Evolutionary conservation across 64 coral and sea anemone species (phyloP), one percentile per base, ranked within the genome.

Genomic region (Montipora foliosa): DNA sequence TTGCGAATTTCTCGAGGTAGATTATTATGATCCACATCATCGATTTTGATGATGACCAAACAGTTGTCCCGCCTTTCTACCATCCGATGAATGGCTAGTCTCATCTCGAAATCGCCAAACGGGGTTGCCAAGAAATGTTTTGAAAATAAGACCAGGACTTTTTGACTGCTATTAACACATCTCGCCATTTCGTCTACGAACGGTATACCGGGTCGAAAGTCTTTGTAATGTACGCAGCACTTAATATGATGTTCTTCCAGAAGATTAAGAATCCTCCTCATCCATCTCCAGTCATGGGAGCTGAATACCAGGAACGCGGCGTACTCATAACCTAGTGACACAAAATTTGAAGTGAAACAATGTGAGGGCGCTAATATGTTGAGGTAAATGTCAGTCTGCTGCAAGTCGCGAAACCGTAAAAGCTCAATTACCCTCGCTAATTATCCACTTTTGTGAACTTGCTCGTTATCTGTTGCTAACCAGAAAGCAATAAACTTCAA

Each of bases 221-320:
- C 77, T 81, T 77, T 90, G 77, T 90, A 60, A 24, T 90, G 89
- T 47, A 90, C 79, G 21, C 89, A 79, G 59, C 76, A 80, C 5
- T 48, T 90, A 19, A 90, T 4, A 50, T 66, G 52, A 80, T 67
- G 74, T 13, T 90, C 1, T 24, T 90, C 88, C 3, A 90, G 24
- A 62, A 52, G 61, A 66, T 74, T 76, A 6, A 89, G 87, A 0
- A 89, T 11, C 69, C 13, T 64, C 14, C 14, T 64, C 60, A 15
- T 15, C 11, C 9, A 64, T 64, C 3, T 12, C 60, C 14, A 12
- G 60, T 64, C 60, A 16, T 11, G 11, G 60, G 9, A 64, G 60
- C 60, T 64, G 60, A 14, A 64, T 15, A 15, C 13, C 1, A 64
- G 19, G 13, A 64, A 64, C 11, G 60, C 60, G 14, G 9, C 14